Evolutionary conservation across 2,113 vertebrate genomes (phyloP), one percentile per base, ranked within the genome.

Genomic region (Ailuropoda melanoleuca): DNA sequence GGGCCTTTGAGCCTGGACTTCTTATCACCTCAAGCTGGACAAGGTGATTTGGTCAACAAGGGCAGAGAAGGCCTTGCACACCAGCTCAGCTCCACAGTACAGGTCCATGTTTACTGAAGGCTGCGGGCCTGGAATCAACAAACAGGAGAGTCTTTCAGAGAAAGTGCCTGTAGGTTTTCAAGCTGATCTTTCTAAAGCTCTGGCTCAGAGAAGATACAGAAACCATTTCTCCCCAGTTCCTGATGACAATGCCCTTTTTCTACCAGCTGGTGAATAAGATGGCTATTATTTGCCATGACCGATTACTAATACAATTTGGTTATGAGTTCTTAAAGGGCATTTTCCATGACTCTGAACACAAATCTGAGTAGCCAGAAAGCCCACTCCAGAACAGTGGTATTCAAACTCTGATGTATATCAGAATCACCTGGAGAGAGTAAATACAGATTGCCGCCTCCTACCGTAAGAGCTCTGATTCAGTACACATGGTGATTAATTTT

Each of bases 41-140:
- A 96, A 97, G 88, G 97, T 98, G 93, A 99, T 55, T 60, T 98
- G 95, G 7, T 96, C 98, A 89, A 99, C 98, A 53, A 99, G 98
- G 23, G 98, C 95, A 89, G 98, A 98, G 85, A 99, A 98, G 0
- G 98, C 98, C 43, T 96, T 98, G 95, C 97, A 98, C 48, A 99
- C 98, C 37, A 9, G 88, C 37, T 98, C 98, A 48, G 99, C 99
- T 93, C 98, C 96, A 70, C 88, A 81, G 37, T 99, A 97, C 43
- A 99, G 98, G 29, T 98, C 98, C 48, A 95, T 82, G 93, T 96
- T 97, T 60, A 97, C 77, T 43, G 89, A 31, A 95, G 97, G 98
- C 14, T 87, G 64, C 4, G 88, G 95, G n/a, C 88, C 99, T 99
- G 98, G 64, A 98, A 98, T 94, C 83, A 3, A 83, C 12, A 95